Conservation (phyloP, 2,797 vertebrate genomes). For the Microctenopoma stevenorrisi region DNA sequence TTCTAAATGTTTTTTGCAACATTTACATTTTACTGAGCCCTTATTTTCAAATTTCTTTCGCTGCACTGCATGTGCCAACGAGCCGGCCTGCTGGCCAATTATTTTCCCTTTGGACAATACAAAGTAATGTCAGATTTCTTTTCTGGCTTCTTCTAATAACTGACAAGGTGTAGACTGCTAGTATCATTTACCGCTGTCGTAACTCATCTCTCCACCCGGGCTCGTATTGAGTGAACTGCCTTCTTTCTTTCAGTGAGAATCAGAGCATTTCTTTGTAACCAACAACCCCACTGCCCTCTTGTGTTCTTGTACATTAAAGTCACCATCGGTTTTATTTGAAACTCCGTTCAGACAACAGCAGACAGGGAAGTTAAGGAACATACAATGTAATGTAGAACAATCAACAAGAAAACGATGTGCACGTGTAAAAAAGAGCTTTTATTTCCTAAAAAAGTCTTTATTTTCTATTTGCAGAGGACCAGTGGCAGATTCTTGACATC, state of each 20-base stretch:
- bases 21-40: constrained; percentile 1
- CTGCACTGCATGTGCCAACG: constrained; percentile 54
- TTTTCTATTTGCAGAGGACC: constrained; percentile 20
- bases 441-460: constrained; percentile 28
- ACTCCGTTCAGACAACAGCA: constrained; percentile 16
- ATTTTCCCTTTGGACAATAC: constrained; percentile 77
- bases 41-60: constrained; percentile 11
- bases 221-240: constrained; percentile 66
- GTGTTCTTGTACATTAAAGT: constrained; percentile 56
- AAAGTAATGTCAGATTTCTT: constrained; percentile 80
- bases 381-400: constrained; percentile 12
- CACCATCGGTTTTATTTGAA: constrained; percentile 45
- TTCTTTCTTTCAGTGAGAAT: constrained; percentile 58
- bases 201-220: constrained; percentile 67
- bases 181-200: constrained; percentile 78
- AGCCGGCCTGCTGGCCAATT: constrained; percentile 71
- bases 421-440: not conserved
- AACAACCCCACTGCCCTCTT: constrained; percentile 54
- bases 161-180: constrained; percentile 78
- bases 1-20: not conserved
- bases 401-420: constrained; percentile 10
- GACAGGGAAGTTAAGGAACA: constrained; percentile 24
- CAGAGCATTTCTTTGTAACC: constrained; percentile 42
- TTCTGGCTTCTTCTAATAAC: constrained; percentile 78
- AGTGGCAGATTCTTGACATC: constrained; percentile 85